Base-by-base conservation (phyloP, 2,113 vertebrate genomes). In the Zosterops pallidus region DNA sequence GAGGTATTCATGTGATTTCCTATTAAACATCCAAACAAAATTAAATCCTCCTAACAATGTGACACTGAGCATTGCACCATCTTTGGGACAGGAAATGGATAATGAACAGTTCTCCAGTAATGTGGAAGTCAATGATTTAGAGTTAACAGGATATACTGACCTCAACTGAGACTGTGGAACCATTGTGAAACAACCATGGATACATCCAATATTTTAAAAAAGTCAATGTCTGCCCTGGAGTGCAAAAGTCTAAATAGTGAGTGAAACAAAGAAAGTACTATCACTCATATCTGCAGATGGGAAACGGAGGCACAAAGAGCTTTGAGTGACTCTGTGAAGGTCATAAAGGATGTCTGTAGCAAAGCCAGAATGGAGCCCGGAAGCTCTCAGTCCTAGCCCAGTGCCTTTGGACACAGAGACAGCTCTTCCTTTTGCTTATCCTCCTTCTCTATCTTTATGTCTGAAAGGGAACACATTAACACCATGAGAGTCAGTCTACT, bases 251-350 rank as follows among this genome's bases (percentile, higher is more conserved):
- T 93, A 94, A 96, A 87, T 3, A 81, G 59, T 2, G 13, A 65
- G 68, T 44, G 31, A 79, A 44, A 97, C 90, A 96, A 97, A 95
- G 75, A 69, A 78, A 71, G 80, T 57, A 95, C 89, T 96, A 92
- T 96, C 94, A 78, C 69, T 89, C 76, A 37, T 96, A 92, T 93
- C 89, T 97, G 90, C 92, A 97, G 94, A 96, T 96, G 93, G 92
- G 92, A 95, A 95, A 83, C 25, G 69, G 89, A 84, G 60, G 79
- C 93, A 96, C 93, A 96, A 94, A 96, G 93, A 91, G 86, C 93
- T 93, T 7, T 92, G 83, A 88, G 47, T 28, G 28, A 71, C 28
- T 90, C 69, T 72, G 28, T 78, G 56, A 86, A 93, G 76, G 76
- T 82, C 91, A 95, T 89, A 96, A 95, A 93, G 90, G 77, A 84